Conservation (phyloP, 2,113 vertebrate species). For the Gymnobelideus leadbeateri region DNA sequence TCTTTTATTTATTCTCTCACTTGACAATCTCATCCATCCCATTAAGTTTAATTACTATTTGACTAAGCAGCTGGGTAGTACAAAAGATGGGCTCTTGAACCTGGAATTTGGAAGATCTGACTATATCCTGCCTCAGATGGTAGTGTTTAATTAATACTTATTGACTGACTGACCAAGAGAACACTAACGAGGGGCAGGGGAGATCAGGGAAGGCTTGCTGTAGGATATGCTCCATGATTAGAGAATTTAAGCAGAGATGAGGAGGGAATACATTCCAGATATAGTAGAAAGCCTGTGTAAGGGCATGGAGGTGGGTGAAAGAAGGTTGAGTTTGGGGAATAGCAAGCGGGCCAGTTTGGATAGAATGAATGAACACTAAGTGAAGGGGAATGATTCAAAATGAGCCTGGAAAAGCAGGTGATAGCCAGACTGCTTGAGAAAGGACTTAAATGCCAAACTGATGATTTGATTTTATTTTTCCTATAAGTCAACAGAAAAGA, state of each 20-base stretch:
- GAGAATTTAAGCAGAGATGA: neutral
- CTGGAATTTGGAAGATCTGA: neutral
- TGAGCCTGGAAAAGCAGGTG: neutral
- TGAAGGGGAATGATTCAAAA: neutral
- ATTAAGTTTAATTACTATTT: neutral
- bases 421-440: neutral
- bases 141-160: too few species aligned
- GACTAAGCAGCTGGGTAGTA: neutral
- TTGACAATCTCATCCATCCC: neutral
- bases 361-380: neutral
- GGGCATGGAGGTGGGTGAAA: neutral
- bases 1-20: neutral
- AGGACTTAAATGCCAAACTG: neutral
- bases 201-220: neutral
- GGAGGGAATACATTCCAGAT: neutral
- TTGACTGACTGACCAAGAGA: too few species aligned
- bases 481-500: too few species aligned
- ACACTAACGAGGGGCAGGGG: neutral
- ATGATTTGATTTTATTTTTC: too few species aligned
- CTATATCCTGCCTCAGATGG: neutral
- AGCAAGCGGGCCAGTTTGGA: neutral
- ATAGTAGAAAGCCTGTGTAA: rapidly evolving
- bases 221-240: neutral
- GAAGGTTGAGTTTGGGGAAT: too few species aligned
- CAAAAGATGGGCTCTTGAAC: neutral